phyloP scores from a whole-genome alignment of 2,797 vertebrate species.

The Micrastur ruficollis region DNA sequence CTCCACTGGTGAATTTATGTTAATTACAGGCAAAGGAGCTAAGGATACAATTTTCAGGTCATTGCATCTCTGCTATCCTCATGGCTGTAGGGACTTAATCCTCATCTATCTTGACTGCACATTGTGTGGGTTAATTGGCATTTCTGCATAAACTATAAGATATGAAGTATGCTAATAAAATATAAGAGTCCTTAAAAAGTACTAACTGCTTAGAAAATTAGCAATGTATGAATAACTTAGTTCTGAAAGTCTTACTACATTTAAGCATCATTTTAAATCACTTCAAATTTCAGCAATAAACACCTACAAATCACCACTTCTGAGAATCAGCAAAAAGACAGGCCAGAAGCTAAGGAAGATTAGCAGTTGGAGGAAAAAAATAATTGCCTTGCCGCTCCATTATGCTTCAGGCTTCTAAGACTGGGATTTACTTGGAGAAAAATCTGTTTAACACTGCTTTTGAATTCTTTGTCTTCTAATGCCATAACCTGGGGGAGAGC shows the following conservation, averaged over 20 bases:
- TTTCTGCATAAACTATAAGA: neutral
- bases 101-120: neutral
- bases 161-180: neutral
- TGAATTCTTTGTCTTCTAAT: neutral
- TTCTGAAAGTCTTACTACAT: neutral
- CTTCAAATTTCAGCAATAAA: neutral
- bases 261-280: neutral
- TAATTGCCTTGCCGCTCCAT: neutral
- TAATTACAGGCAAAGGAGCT: slow-evolving; percentile 10
- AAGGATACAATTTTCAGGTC: slow-evolving; percentile 34
- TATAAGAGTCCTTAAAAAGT: neutral
- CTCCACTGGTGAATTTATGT: neutral
- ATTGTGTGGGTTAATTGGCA: neutral
- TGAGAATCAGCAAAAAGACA: neutral
- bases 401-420: neutral
- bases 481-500: neutral
- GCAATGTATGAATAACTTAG: neutral
- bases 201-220: neutral
- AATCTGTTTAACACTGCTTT: neutral
- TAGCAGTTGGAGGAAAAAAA: neutral
- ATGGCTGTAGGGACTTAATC: neutral
- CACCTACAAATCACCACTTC: neutral
- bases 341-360: neutral
- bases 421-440: neutral
- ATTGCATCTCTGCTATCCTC: slow-evolving; percentile 8